Percentiles rank a stretch among this genome's conserved stretches.
Evolutionary conservation across 1,140 invertebrate genomes (phyloP).

Genomic region (Delia radicum): DNA sequence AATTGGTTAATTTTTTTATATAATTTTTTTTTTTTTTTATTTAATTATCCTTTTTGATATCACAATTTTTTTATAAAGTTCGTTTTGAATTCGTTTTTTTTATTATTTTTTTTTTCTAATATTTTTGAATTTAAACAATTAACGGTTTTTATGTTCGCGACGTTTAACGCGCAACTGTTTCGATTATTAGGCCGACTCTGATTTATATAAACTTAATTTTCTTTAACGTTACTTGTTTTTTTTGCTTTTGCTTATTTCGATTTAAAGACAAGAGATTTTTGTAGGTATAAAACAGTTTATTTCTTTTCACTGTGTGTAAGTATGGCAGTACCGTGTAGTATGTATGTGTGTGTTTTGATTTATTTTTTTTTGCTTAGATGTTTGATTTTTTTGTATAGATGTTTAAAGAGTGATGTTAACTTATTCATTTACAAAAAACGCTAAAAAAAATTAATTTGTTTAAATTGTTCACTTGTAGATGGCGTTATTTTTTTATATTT

Average conservation of each 20-base stretch:
- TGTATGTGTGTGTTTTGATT: too few species aligned
- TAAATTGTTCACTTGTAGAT: background rate
- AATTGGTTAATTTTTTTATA: background rate
- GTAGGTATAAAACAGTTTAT: slow-evolving; percentile 2
- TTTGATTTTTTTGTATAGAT: background rate
- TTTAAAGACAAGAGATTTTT: background rate
- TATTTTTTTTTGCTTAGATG: background rate
- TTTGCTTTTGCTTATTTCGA: slow-evolving; percentile 8
- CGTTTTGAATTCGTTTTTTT: background rate
- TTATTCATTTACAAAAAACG: too few species aligned
- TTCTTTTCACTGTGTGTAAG: background rate
- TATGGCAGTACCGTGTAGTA: background rate
- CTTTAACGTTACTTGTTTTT: background rate
- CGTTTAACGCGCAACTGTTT: slow-evolving; percentile 19
- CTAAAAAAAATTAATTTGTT: too few species aligned
- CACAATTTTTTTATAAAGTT: background rate
- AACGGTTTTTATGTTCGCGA: slow-evolving; percentile 6
- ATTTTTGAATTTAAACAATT: background rate
- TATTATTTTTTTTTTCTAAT: background rate
- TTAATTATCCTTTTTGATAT: background rate
- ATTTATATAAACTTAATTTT: slow-evolving; percentile 19
- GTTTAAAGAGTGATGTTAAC: background rate
- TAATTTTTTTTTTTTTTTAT: background rate
- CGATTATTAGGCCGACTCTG: background rate
- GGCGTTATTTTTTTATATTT: too few species aligned